Evolutionary conservation across 2,113 vertebrate genomes (phyloP).

Genomic region (Pitta sordida): DNA sequence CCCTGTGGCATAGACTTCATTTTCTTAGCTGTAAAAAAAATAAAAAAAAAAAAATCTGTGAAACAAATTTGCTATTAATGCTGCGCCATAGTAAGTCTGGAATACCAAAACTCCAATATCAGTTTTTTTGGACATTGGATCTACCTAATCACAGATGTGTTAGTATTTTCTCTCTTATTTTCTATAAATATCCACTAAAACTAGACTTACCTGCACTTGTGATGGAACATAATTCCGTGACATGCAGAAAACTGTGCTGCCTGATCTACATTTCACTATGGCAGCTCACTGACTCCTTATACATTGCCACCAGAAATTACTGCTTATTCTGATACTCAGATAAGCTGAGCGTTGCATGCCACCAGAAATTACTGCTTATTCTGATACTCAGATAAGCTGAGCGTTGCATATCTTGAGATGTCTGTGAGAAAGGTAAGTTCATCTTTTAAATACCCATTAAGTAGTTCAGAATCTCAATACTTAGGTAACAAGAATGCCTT

Average conservation of each 20-base stretch:
- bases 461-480: neutral
- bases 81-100: neutral
- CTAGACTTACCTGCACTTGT: neutral
- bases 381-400: neutral
- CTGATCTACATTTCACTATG: rapidly evolving
- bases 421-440: neutral
- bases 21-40: neutral
- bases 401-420: neutral
- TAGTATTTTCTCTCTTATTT: neutral
- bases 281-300: neutral
- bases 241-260: neutral
- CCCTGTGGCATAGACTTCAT: neutral
- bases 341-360: neutral
- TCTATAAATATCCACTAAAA: neutral
- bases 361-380: neutral
- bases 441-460: neutral
- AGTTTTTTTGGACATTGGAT: neutral
- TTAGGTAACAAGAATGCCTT: neutral
- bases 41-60: neutral
- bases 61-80: neutral
- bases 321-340: neutral
- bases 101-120: neutral
- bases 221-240: neutral
- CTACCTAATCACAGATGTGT: neutral
- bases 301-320: neutral